Evolutionary conservation across 2,888 invertebrate species (phyloP), one percentile per base, ranked within the genome.

Genomic region (Byasa hedistus): DNA sequence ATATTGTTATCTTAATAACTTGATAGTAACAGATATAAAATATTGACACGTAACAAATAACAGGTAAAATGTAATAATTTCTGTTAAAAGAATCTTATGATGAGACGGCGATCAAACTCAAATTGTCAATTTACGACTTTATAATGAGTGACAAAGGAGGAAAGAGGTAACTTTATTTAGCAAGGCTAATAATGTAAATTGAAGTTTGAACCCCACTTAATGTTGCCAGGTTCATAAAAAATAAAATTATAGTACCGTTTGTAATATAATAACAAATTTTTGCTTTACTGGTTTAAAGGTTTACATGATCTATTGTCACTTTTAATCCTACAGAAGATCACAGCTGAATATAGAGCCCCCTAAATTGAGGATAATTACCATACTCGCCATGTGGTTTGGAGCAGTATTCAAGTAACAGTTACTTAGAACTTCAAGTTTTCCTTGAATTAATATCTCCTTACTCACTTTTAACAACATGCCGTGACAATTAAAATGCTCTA

Each of bases 1-100:
- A 60, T 64, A 65, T 48, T 55, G 23, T 60, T 65, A 65, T 65
- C 60, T 55, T 48, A 55, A 1, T 21, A n/a, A 55, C 12, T 17
- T 24, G 39, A 62, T 48, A 27, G 44, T 62, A 12, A 23, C 32
- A 32, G 32, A 32, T 32, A 19, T 44, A 19, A 44, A 44, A 44
- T 44, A 44, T 44, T 17, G 19, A 44, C 44, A 44, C 44, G 44
- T 44, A 17, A 44, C 44, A 52, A 52, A 52, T 21, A 3, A 21
- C 21, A 21, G 21, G 52, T 52, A 52, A 52, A 52, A 52, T 19
- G 21, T 2, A 21, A 3, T 3, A 21, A 44, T 21, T 19, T 21
- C 52, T n/a, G n/a, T 7, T n/a, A 7, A 21, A n/a, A 27, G 27
- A 27, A 27, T 27, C 51, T 3, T 19, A 17, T 51, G n/a, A 51